phyloP scores from a whole-genome alignment of 2,113 vertebrate genomes.

The Mixornis gularis region DNA sequence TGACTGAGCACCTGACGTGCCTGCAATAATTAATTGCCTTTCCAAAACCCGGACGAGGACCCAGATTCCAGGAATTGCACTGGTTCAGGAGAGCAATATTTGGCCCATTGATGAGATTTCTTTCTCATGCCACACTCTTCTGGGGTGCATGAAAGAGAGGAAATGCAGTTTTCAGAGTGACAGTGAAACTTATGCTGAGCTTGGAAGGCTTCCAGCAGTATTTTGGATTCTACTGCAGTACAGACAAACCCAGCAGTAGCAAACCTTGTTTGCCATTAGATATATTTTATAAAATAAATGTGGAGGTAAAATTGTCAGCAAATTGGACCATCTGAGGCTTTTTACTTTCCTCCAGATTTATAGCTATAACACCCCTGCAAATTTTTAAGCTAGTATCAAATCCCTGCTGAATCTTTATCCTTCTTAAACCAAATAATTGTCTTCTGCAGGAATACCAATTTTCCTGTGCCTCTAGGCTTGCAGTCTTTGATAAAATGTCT shows the following conservation, averaged over 20 bases:
- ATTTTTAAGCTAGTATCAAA: slow-evolving; percentile 30
- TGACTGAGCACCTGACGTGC: neutral
- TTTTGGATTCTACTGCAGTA: neutral
- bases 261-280: slow-evolving; percentile 6
- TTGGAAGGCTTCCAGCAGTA: slow-evolving; percentile 1
- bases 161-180: neutral
- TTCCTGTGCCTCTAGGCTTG: slow-evolving; percentile 37
- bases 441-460: slow-evolving; percentile 44
- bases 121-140: neutral
- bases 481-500: slow-evolving; percentile 7
- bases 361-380: neutral
- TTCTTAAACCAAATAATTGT: slow-evolving; percentile 60
- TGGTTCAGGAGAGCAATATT: neutral
- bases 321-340: slow-evolving; percentile 19
- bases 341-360: slow-evolving; percentile 35
- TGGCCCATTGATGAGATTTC: neutral
- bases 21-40: slow-evolving; percentile 1
- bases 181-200: neutral
- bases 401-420: slow-evolving; percentile 48
- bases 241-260: neutral
- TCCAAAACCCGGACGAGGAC: neutral
- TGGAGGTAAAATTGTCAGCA: slow-evolving; percentile 14
- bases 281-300: slow-evolving; percentile 8
- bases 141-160: neutral
- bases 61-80: neutral